Evolutionary conservation across 2,113 vertebrate species (phyloP), one percentile per base, ranked within the genome.

Genomic region (Xiphophorus couchianus): DNA sequence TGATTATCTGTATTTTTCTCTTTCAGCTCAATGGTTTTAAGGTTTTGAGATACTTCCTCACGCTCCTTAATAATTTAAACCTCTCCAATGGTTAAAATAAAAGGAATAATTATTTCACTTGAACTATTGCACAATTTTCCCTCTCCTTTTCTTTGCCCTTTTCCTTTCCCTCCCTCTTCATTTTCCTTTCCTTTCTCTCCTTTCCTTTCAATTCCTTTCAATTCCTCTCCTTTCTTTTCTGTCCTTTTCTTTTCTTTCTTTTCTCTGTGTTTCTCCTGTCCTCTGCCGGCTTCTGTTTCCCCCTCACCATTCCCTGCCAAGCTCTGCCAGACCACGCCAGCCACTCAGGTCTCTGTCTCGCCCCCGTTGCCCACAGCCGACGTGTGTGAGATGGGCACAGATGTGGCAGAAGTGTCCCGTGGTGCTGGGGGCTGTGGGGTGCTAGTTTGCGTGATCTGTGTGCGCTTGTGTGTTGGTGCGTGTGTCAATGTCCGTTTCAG

Each of bases 321-420:
- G 17, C 88, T 82, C 76, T 76, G 76, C 80, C 85, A 78, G 76
- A 76, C 87, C 77, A 78, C 86, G 87, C 91, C 93, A 93, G 88
- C 83, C 84, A 79, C 90, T 84, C 88, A 80, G 90, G 88, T 86
- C 89, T 76, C 84, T 80, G 83, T 90, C 85, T 89, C 90, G 89
- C 89, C 89, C 89, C 87, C 35, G 86, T 89, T 89, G 89, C 86
- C 92, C 82, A 73, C 78, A 85, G 81, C 58, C 78, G 86, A 85
- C 83, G 86, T 92, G 90, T 92, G 78, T 90, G 89, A 90, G 80
- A 90, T 88, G 84, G 90, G 88, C 91, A 92, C 93, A 93, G 92
- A 92, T 93, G 92, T 93, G 91, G 86, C 37, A 76, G 86, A 27
- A 78, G 76, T 84, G 86, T 75, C 88, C 88, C 72, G 84, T 71